These are phyloP conservation scores for Xanthorhoe spadicearia DNA, from an alignment of 2,888 invertebrate species.

Conservation along the genomic window DNA sequence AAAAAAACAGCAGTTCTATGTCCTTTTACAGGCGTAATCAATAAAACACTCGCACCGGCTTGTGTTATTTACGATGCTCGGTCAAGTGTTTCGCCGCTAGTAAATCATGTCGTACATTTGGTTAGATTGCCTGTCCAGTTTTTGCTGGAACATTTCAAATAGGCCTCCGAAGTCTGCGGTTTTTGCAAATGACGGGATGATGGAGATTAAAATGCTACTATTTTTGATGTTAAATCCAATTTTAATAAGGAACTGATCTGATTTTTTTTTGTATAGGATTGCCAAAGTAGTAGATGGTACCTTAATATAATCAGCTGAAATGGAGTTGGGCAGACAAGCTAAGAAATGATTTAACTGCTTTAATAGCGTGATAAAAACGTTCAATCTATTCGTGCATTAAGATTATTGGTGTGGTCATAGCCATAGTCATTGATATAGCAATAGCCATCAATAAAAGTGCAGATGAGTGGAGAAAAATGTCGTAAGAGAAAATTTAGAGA, in stretches of 20 bases:
- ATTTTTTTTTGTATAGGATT: no score
- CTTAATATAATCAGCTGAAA: no score
- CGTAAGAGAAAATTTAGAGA: no score
- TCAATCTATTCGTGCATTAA: constrained; percentile 17
- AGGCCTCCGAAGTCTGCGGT: constrained; percentile 15
- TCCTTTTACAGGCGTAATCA: constrained; percentile 14
- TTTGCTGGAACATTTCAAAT: constrained; percentile 20
- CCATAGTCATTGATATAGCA: no score
- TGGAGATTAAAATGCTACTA: no score
- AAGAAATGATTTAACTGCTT: constrained; percentile 17
- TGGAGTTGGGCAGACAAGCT: no score
- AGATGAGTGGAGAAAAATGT: not conserved
- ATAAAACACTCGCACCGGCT: constrained; percentile 5
- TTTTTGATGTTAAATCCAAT: not conserved
- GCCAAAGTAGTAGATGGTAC: no score
- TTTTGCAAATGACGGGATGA: constrained; percentile 23
- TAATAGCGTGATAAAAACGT: constrained; percentile 20
- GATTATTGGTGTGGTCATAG: no score
- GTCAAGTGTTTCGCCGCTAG: constrained; percentile 14
- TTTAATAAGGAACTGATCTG: not conserved
- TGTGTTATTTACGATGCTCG: constrained; percentile 22
- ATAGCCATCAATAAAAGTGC: not conserved
- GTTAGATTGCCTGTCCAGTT: constrained; percentile 27
- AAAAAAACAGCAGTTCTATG: not conserved
- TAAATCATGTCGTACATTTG: constrained; percentile 28